Evolutionary conservation across 2,888 invertebrate species (phyloP).

Genomic region (Amiota communis): DNA sequence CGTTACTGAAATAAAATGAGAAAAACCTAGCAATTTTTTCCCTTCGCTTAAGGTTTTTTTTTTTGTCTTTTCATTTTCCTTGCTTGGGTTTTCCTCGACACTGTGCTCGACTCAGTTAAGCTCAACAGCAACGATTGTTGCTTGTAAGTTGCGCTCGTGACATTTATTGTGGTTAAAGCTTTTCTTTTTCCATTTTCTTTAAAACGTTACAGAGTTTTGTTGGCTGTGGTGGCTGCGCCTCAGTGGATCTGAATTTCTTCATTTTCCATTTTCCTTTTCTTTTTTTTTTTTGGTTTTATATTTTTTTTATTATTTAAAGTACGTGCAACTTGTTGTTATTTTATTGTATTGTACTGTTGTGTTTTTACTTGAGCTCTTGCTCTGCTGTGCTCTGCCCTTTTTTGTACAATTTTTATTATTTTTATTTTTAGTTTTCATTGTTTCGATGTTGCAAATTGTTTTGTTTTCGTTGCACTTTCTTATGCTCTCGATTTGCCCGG

Average conservation of each 20-base stretch:
- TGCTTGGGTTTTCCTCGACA: constrained; percentile 25
- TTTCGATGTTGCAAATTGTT: background rate
- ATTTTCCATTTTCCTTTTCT: background rate
- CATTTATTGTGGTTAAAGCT: constrained; percentile 60
- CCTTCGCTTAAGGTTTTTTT: constrained; percentile 24
- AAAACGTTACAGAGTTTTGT: too few species aligned
- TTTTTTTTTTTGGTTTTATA: background rate
- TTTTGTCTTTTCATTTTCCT: constrained; percentile 29
- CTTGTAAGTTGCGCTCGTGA: constrained; percentile 54
- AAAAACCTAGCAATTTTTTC: background rate
- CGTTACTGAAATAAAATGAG: background rate
- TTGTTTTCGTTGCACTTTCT: constrained; percentile 10
- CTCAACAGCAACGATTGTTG: constrained; percentile 56
- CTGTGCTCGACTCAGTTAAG: background rate
- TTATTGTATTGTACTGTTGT: too few species aligned
- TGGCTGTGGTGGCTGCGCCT: background rate
- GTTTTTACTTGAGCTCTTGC: too few species aligned
- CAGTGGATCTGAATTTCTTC: background rate
- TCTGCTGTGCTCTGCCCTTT: background rate
- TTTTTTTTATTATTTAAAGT: constrained; percentile 41
- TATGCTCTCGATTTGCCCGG: constrained; percentile 39
- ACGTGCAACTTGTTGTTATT: constrained; percentile 58
- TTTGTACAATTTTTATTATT: constrained; percentile 8
- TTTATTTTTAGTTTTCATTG: constrained; percentile 10
- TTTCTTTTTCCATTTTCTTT: constrained; percentile 32